Evolutionary conservation across 2,888 invertebrate genomes (phyloP).

Genomic region (Pammene fasciana): DNA sequence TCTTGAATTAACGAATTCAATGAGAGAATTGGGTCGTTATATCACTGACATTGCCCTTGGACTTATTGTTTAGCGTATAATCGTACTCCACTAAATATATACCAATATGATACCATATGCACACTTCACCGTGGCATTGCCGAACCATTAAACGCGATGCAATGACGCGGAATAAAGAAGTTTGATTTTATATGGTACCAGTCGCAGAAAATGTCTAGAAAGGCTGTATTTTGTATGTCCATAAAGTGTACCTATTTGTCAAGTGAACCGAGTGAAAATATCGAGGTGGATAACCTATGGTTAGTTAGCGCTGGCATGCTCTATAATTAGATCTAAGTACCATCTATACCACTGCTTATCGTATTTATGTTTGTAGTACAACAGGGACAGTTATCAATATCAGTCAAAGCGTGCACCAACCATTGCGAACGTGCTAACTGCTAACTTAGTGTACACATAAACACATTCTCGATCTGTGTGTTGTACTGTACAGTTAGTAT

Average conservation of each 20-base stretch:
- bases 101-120: no score
- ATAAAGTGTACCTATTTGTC: conserved; percentile 9
- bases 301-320: conserved; percentile 17
- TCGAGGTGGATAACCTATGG: conserved; percentile 16
- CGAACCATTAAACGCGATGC: no score
- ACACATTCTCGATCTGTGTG: conserved; percentile 56
- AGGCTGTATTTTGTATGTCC: not conserved
- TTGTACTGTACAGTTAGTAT: not conserved
- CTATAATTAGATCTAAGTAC: conserved; percentile 15
- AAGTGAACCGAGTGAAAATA: conserved; percentile 6
- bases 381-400: conserved; percentile 34
- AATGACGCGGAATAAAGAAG: not conserved
- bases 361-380: not conserved
- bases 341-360: not conserved
- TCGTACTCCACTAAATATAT: not conserved
- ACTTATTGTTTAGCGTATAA: conserved; percentile 1
- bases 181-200: not conserved
- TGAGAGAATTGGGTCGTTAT: conserved; percentile 33
- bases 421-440: conserved; percentile 30
- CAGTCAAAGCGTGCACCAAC: conserved; percentile 23
- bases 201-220: not conserved
- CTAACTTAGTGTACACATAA: conserved; percentile 17
- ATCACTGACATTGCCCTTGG: conserved; percentile 36
- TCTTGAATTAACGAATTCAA: conserved; percentile 4
- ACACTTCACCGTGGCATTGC: no score